Evolutionary conservation across 2,888 invertebrate species (phyloP), one percentile per base, ranked within the genome.

Genomic region (Acrobeloides nanus): DNA sequence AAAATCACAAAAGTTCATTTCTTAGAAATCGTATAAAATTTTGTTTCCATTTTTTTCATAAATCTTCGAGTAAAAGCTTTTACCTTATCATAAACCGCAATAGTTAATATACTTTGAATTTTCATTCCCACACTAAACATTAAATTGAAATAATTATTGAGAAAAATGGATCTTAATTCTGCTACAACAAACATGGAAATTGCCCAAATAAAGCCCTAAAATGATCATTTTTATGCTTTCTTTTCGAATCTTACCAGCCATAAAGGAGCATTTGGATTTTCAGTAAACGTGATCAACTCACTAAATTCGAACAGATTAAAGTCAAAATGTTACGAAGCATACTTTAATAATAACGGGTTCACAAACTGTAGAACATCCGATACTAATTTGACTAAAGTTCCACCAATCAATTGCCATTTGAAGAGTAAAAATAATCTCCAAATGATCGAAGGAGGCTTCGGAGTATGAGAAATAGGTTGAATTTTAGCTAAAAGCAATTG

Each of bases 251-350:
- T n/a, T n/a, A n/a, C n/a, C n/a, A n/a, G 43, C 46, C 43, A 60
- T 26, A 62, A 24, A 15, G 67, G 62, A 7, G 57, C 55, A 20
- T 53, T 49, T 4, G 46, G 40, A 24, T 61, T 53, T 29, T 65
- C 61, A 20, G 59, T 59, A 45, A 59, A 68, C 18, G 61, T 54
- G 43, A 68, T 62, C 35, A 68, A 44, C 24, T 61, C 53, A 41
- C 68, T 64, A n/a, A 50, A 51, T n/a, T 4, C n/a, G 31, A 6
- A 38, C 41, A 20, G 10, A 29, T 41, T 41, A 12, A 10, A n/a
- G 12, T 6, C 12, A 10, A 8, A 8, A 43, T 3, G 33, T 8
- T 24, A 21, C 17, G 20, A 42, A 76, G 82, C 78, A 88, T 88
- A 82, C n/a, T n/a, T 83, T 44, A 37, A 34, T 34, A 67, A 41